A percentile compares a stretch with the other conserved stretches of the same genome.
These are phyloP conservation scores for Entomobrya proxima DNA, from an alignment of 2,888 invertebrate species.

Conservation along the genomic window DNA sequence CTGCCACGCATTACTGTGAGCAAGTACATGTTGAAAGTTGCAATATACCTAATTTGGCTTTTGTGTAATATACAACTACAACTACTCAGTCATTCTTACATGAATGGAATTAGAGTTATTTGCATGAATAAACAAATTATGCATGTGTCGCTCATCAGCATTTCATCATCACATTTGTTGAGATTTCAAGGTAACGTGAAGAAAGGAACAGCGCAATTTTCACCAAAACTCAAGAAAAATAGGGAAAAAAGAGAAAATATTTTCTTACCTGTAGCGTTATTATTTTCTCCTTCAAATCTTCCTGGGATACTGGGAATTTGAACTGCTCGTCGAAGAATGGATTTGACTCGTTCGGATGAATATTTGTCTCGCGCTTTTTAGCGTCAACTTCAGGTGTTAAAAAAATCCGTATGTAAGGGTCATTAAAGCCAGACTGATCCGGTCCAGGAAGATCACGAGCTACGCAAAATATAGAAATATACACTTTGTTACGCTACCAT, in stretches of 20 bases:
- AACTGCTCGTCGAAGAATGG: conserved; percentile 94
- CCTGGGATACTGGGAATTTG: conserved; percentile 93
- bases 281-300: conserved; percentile 88
- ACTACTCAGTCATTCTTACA: background rate
- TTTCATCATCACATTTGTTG: background rate
- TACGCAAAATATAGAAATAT: conserved; percentile 22
- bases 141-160: conserved; percentile 3
- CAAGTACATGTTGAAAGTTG: background rate
- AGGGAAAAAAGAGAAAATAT: background rate
- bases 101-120: background rate
- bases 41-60: background rate
- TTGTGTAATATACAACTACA: background rate
- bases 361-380: conserved; percentile 89
- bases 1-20: background rate
- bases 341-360: conserved; percentile 89
- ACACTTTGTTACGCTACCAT: background rate
- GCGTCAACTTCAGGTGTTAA: conserved; percentile 90
- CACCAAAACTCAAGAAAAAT: background rate
- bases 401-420: conserved; percentile 90
- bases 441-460: conserved; percentile 64
- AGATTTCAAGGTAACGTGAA: background rate
- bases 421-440: conserved; percentile 85
- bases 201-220: background rate
- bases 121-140: conserved; percentile 6
- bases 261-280: conserved; percentile 82